Conservation (phyloP, 1,140 invertebrate species). For the Matsumurasca onukii region DNA sequence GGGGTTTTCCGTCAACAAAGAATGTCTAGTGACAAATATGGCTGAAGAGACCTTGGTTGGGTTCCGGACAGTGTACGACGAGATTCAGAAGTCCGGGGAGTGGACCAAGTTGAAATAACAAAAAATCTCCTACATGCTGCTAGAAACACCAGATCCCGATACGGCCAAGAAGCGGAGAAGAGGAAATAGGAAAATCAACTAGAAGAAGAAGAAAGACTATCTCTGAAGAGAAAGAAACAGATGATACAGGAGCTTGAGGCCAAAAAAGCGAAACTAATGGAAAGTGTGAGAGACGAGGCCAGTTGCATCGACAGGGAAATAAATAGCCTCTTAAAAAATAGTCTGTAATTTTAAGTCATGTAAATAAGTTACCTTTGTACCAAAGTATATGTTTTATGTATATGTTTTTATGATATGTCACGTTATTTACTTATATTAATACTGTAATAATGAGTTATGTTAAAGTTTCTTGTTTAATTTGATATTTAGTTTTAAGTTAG, state of each 20-base stretch:
- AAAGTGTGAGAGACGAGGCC: constrained; percentile 43
- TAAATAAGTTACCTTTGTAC: too few species aligned
- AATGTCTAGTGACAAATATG: constrained; percentile 39
- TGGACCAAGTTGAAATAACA: constrained; percentile 25
- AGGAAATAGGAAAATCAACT: background rate
- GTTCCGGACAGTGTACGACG: constrained; percentile 38
- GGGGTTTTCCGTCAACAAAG: constrained; percentile 40
- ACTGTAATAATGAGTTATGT: too few species aligned
- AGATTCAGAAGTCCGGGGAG: constrained; percentile 9
- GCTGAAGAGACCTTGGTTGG: constrained; percentile 37
- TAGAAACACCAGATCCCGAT: constrained; percentile 20
- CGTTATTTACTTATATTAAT: too few species aligned
- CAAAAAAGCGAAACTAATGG: constrained; percentile 44
- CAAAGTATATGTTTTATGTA: too few species aligned
- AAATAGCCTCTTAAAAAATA: background rate
- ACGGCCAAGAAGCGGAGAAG: constrained; percentile 12
- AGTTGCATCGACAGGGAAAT: background rate
- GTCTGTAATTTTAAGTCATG: too few species aligned
- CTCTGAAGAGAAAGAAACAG: background rate
- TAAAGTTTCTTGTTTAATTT: too few species aligned
- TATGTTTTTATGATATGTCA: too few species aligned
- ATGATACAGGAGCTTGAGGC: constrained; percentile 20
- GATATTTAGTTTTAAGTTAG: too few species aligned
- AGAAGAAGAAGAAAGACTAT: constrained; percentile 6
- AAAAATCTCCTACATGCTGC: constrained; percentile 30